Evolutionary conservation across 2,113 vertebrate genomes (phyloP), one percentile per base, ranked within the genome.

Genomic region (Percina caprodes): DNA sequence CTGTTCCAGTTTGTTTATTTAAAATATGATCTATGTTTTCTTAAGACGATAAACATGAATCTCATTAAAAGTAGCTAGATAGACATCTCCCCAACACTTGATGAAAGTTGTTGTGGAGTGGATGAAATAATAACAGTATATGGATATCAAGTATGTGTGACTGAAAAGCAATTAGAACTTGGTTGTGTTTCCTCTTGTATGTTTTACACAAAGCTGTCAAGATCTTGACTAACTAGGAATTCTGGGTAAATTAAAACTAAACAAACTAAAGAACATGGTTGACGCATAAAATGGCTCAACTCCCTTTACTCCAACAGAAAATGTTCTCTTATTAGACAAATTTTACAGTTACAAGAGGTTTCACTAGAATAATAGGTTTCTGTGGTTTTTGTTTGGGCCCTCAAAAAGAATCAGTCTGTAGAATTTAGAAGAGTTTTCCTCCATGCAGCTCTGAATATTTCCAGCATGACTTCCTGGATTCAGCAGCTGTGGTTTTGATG

Each of bases 21-120:
- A 48, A 63, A 65, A 85, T 89, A 88, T 80, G 45, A 83, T 68
- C 79, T n/a, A 13, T 79, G 79, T 80, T 83, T 82, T 30, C 54
- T 70, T 13, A 24, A 45, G 9, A 30, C 30, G 30, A 54, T 58
- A 60, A 79, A 83, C 60, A 74, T 61, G 49, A 82, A 58, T 81
- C 59, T 85, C 65, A 83, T 87, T 24, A 60, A 55, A 75, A 67
- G 76, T n/a, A 24, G 46, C 33, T 58, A 26, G 63, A 59, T 49
- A 56, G 30, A 72, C 0, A 18, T 58, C 46, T 54, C 9, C 39
- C 10, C 39, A 42, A 42, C 39, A 42, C 9, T 42, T 42, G 39
- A 42, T 42, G 39, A 42, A 42, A 42, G 39, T 42, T 9, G 39
- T 11, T 42, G 39, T 42, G 39, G 65, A 21, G 26, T 39, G 23